Base-by-base conservation (phyloP, 2,797 vertebrate genomes). In the Esox masquinongy region DNA sequence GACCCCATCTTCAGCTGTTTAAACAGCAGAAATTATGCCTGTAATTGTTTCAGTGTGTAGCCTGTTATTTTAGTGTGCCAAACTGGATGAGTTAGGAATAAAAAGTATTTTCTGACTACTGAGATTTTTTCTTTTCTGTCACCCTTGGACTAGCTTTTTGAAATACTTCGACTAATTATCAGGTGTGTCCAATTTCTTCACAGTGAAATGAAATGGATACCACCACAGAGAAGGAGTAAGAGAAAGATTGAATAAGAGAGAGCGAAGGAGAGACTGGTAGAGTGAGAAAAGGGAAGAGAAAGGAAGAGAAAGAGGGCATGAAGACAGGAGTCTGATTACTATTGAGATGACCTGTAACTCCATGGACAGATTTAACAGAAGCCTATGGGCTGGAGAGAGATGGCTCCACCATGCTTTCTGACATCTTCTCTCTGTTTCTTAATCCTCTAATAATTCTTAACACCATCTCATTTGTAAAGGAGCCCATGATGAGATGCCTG, bases 41-140 rank as follows among this genome's bases (percentile, higher is more conserved):
- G 66, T 92, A 91, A 94, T 92, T 92, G 90, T 87, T 94, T 89
- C 92, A 90, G 83, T 74, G 84, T 92, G 92, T 80, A 71, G 80
- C 77, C 79, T 80, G 88, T 91, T 90, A 83, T 87, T 90, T 88
- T 83, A 91, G 89, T 82, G 85, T 87, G 87, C 88, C 87, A 85
- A 83, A 84, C 83, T 82, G 85, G 84, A 87, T 80, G 85, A 90
- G 85, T 87, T 76, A 84, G 77, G 80, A 79, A 83, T 88, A 19
- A 36, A 24, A 61, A 88, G 81, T 80, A 75, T 83, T 90, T 90
- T 88, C 76, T 79, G 81, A 90, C 88, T 90, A 87, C 90, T 87
- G 87, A 82, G 85, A 79, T 89, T 90, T 84, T 79, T 84, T 64
- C 63, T 5, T 39, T 78, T 74, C 68, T 75, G 69, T 80, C 70